Evolutionary conservation across 2,113 vertebrate genomes (phyloP).

Genomic region (Bothrops jararaca): DNA sequence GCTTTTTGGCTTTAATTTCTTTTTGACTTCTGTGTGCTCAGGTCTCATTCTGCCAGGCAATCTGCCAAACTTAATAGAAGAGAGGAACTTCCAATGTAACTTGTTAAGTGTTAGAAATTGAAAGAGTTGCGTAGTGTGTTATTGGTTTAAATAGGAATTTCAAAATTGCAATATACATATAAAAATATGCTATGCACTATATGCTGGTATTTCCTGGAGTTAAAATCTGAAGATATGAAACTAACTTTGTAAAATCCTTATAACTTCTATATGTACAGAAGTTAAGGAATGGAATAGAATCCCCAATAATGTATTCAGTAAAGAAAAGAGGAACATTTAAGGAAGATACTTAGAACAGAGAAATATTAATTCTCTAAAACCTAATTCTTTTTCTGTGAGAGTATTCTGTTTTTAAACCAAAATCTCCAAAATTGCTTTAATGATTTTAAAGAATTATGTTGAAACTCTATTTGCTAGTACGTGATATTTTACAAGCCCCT

Average conservation of each 20-base stretch:
- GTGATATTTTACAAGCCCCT: background rate
- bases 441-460: background rate
- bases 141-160: rapidly evolving
- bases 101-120: background rate
- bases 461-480: background rate
- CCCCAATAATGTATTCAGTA: background rate
- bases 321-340: background rate
- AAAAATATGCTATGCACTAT: background rate
- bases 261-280: background rate
- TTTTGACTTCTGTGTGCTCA: conserved; percentile 17
- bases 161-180: background rate
- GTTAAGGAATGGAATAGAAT: background rate
- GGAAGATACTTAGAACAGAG: background rate
- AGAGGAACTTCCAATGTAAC: background rate
- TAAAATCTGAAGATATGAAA: background rate
- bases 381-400: background rate
- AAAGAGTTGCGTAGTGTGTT: background rate
- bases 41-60: background rate
- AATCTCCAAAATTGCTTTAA: background rate
- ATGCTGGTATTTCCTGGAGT: background rate
- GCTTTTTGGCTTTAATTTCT: background rate
- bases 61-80: background rate
- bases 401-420: background rate
- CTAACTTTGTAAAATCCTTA: background rate
- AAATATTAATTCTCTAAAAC: background rate